Conservation (phyloP, 2,113 vertebrate species). For the Planiliza haematocheilus region DNA sequence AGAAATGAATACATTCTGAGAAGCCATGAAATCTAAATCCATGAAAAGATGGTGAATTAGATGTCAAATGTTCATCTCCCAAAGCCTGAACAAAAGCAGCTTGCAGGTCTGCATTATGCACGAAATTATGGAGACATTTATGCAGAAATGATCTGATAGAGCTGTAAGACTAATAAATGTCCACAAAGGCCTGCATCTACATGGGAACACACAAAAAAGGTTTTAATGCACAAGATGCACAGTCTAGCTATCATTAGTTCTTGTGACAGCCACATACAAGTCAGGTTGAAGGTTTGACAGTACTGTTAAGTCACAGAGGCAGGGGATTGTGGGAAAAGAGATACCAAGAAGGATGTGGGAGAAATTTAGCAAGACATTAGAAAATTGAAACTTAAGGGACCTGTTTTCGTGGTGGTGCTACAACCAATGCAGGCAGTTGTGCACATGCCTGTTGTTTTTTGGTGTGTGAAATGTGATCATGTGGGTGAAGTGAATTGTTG, state of each 20-base stretch:
- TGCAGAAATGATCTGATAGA: constrained; percentile 24
- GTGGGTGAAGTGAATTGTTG: not conserved
- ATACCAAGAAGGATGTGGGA: not conserved
- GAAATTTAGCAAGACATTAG: not conserved
- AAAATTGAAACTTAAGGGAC: not conserved
- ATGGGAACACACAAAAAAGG: constrained; percentile 13
- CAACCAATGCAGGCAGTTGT: not conserved
- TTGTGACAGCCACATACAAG: not conserved
- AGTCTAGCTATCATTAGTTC: not conserved
- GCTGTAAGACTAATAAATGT: not conserved
- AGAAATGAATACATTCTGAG: constrained; percentile 45
- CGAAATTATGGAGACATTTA: constrained; percentile 20
- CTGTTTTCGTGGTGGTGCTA: not conserved
- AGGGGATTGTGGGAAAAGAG: no score
- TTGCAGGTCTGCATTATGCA: constrained; percentile 6
- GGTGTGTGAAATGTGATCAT: not conserved
- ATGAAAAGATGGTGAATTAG: constrained; percentile 52
- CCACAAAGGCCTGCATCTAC: not conserved
- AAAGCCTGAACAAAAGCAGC: constrained; percentile 44
- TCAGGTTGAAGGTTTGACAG: not conserved
- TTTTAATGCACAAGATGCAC: not conserved
- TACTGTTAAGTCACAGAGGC: no score
- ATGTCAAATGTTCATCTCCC: constrained; percentile 50
- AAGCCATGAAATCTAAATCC: constrained; percentile 50
- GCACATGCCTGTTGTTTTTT: not conserved